phyloP scores from a whole-genome alignment of 2,113 vertebrate genomes.

The Tachuris rubrigastra region DNA sequence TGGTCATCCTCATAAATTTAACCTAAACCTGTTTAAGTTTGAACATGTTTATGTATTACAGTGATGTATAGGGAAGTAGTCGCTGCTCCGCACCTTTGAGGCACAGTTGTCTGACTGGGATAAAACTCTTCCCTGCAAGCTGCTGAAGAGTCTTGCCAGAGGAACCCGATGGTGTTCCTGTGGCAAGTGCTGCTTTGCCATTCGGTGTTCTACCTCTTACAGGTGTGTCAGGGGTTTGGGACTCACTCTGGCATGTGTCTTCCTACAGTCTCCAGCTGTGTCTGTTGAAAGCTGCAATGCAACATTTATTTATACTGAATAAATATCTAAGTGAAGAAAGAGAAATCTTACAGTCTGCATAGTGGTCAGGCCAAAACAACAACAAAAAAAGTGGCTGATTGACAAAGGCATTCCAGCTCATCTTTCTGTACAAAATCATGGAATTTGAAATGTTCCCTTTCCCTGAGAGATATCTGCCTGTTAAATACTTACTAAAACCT shows the following conservation, averaged over 20 bases:
- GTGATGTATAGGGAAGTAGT: background rate
- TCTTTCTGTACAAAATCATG: background rate
- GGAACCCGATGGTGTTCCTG: slow-evolving; percentile 69
- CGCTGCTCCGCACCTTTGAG: slow-evolving; percentile 73
- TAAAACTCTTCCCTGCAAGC: slow-evolving; percentile 66
- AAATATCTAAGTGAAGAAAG: background rate
- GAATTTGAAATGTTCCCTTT: background rate
- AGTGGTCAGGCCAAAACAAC: background rate
- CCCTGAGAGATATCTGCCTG: background rate
- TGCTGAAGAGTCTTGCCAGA: slow-evolving; percentile 67
- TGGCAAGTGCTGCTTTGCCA: slow-evolving; percentile 58
- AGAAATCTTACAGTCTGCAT: background rate
- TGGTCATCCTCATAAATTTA: background rate
- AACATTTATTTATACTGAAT: background rate
- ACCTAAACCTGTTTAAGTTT: background rate
- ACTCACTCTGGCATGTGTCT: background rate
- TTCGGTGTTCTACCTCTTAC: slow-evolving; percentile 5
- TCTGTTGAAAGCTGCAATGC: slow-evolving; percentile 67
- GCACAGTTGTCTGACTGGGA: slow-evolving; percentile 58
- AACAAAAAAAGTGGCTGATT: background rate
- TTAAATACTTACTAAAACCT: background rate
- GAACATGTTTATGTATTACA: background rate
- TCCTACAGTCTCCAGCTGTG: background rate
- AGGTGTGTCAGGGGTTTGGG: background rate
- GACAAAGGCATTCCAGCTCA: background rate